Percentiles rank a stretch among this genome's conserved stretches.
Evolutionary conservation across 2,797 vertebrate species (phyloP).

Genomic region (Mus spretus): DNA sequence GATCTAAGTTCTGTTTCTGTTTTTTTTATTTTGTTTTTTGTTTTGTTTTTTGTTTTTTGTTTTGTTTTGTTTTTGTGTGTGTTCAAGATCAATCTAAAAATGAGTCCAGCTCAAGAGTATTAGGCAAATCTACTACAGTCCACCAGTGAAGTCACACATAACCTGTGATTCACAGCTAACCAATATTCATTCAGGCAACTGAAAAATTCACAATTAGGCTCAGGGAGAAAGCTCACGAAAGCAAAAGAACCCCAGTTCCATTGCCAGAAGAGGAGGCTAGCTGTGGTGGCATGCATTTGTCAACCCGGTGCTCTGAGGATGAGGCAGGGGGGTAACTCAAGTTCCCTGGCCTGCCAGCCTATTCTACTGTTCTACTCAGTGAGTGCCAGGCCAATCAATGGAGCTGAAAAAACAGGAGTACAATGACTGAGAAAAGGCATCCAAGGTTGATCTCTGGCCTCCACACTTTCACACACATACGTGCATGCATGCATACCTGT

Average conservation of each 20-base stretch:
- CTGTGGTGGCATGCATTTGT: neutral
- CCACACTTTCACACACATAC: neutral
- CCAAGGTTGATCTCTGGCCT: neutral
- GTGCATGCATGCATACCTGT: neutral
- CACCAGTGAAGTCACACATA: neutral
- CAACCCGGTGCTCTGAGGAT: neutral
- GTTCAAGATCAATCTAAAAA: slow-evolving; percentile 55
- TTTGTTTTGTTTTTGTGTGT: neutral
- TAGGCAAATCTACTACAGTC: neutral
- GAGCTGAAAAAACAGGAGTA: neutral
- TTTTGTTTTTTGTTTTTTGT: too few species aligned
- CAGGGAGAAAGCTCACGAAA: neutral
- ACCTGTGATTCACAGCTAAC: neutral
- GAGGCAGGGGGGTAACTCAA: neutral
- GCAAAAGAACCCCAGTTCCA: neutral
- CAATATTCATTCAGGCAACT: slow-evolving; percentile 10
- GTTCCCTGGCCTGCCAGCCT: neutral
- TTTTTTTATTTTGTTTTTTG: too few species aligned
- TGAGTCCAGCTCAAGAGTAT: neutral
- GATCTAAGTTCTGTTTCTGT: slow-evolving; percentile 50
- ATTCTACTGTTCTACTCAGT: neutral
- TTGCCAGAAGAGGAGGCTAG: neutral
- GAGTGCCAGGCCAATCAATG: neutral
- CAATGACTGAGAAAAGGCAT: neutral
- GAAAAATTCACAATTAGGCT: neutral